A percentile compares a stretch with the other conserved stretches of the same genome.
Evolutionary conservation across 2,797 vertebrate species (phyloP).

Genomic region (Pelochelys cantorii): DNA sequence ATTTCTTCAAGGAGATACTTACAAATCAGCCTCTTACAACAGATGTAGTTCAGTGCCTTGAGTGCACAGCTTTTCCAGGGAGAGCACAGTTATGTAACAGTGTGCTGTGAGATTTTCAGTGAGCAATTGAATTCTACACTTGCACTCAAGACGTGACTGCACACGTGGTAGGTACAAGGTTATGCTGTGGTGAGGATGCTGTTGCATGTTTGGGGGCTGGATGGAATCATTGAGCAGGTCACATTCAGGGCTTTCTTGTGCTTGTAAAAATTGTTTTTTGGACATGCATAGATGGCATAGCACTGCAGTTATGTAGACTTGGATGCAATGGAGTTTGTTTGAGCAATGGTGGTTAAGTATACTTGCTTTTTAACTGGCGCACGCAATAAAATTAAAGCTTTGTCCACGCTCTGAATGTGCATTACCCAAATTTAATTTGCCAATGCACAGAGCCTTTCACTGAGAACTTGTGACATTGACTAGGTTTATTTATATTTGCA

Average conservation of each 20-base stretch:
- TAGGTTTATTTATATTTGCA: background rate
- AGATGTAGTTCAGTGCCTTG: background rate
- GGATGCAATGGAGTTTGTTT: background rate
- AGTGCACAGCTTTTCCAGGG: background rate
- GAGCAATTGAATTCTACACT: background rate
- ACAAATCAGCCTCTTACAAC: background rate
- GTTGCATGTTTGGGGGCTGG: no score
- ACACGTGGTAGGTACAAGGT: background rate
- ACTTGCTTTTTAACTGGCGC: fast-evolving
- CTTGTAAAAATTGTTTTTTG: no score
- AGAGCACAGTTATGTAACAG: background rate
- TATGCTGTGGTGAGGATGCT: background rate
- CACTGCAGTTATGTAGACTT: background rate
- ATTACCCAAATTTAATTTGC: background rate
- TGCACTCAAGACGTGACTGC: background rate
- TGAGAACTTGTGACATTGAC: background rate
- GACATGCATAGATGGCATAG: no score
- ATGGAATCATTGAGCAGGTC: no score
- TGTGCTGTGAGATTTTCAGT: background rate
- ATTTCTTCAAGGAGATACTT: background rate
- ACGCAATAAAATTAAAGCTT: background rate
- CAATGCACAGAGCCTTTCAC: background rate
- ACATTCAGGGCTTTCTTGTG: no score
- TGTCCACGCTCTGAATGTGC: background rate
- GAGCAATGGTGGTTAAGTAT: background rate